Percentiles rank a stretch among this genome's conserved stretches.
Conservation (phyloP, 2,888 invertebrate species). For the Sericinus montela region DNA sequence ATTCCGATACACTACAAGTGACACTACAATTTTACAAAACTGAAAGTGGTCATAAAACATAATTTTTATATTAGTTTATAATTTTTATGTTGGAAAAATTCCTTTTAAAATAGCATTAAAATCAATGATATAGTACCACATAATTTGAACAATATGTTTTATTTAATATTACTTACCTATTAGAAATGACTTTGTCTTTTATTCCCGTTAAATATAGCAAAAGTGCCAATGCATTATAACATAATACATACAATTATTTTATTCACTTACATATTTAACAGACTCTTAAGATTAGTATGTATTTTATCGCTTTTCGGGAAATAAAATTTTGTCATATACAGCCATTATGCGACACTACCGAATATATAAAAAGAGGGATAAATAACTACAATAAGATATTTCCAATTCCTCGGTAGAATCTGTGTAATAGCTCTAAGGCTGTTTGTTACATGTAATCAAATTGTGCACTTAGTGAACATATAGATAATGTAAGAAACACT, state of each 20-base stretch:
- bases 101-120: neutral
- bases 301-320: constrained; percentile 1
- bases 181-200: too few species aligned
- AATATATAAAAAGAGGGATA: neutral
- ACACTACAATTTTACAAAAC: constrained; percentile 30
- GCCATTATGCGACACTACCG: neutral
- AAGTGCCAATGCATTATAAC: constrained; percentile 15
- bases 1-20: constrained; percentile 31
- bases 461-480: constrained; percentile 12
- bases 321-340: neutral
- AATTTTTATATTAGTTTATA: constrained; percentile 3
- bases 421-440: constrained; percentile 1
- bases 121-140: constrained; percentile 2
- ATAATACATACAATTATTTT: neutral
- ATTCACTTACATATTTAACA: constrained; percentile 1
- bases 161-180: neutral
- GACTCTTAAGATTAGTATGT: neutral
- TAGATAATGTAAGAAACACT: neutral
- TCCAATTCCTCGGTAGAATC: too few species aligned
- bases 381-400: too few species aligned
- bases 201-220: neutral
- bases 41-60: constrained; percentile 11
- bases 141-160: constrained; percentile 8
- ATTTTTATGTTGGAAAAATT: neutral
- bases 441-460: constrained; percentile 1